Percentiles rank a stretch among this genome's conserved stretches.
These are phyloP conservation scores for Volucella inflata DNA, from an alignment of 2,888 invertebrate species.

Conservation along the genomic window DNA sequence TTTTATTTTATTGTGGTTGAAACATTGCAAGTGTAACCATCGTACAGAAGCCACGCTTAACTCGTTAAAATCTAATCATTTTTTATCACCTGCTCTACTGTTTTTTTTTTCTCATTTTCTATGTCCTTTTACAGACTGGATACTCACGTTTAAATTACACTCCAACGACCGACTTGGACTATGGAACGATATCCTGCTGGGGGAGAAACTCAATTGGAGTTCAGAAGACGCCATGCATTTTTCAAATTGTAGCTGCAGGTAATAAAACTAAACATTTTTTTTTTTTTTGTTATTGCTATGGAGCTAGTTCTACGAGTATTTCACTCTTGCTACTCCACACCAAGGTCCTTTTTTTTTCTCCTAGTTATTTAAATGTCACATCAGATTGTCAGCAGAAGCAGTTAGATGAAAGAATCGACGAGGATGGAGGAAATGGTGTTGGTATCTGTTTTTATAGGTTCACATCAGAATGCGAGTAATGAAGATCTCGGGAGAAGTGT, in stretches of 20 bases:
- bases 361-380: constrained; percentile 62
- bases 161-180: constrained; percentile 93
- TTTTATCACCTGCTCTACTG: constrained; percentile 62
- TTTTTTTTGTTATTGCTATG: constrained; percentile 4
- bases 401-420: neutral
- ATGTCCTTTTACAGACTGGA: constrained; percentile 80
- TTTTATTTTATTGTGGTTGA: neutral
- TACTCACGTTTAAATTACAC: constrained; percentile 90
- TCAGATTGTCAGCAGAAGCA: constrained; percentile 45
- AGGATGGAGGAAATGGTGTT: neutral
- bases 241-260: constrained; percentile 94
- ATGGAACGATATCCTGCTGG: constrained; percentile 94
- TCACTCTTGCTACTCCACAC: neutral
- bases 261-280: constrained; percentile 76
- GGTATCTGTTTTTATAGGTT: constrained; percentile 18
- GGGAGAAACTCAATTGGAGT: constrained; percentile 92
- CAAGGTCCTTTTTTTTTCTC: constrained; percentile 28
- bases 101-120: constrained; percentile 38
- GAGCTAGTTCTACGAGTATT: neutral
- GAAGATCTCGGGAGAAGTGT: constrained; percentile 29
- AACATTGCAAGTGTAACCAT: constrained; percentile 20
- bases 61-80: constrained; percentile 72
- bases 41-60: constrained; percentile 44
- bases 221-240: constrained; percentile 93
- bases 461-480: constrained; percentile 9